phyloP scores from a whole-genome alignment of 2,113 vertebrate species.

The Picathartes gymnocephalus region DNA sequence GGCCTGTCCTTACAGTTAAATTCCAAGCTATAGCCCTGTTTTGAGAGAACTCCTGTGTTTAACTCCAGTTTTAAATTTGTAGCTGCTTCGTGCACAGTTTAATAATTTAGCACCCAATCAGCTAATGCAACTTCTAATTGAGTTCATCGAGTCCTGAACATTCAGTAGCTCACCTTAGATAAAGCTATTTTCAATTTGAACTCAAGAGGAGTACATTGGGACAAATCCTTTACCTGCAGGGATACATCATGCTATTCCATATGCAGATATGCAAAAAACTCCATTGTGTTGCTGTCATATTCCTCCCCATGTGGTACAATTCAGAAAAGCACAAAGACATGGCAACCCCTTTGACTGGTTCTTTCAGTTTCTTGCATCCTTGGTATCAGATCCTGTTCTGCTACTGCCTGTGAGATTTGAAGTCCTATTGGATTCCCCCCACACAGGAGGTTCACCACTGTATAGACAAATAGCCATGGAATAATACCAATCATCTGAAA shows the following conservation, averaged over 20 bases:
- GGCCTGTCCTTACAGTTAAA: not conserved
- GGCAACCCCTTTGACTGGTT: not conserved
- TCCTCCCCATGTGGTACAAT: not conserved
- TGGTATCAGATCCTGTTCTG: not conserved
- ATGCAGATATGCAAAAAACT: not conserved
- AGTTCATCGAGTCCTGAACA: not conserved
- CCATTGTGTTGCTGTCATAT: rapidly evolving
- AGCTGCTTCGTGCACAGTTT: not conserved
- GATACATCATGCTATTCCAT: not conserved
- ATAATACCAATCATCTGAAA: not conserved
- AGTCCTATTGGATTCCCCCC: not conserved
- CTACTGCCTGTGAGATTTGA: not conserved
- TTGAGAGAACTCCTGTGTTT: not conserved
- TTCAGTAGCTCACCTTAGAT: not conserved
- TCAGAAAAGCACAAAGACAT: not conserved
- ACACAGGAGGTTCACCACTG: not conserved
- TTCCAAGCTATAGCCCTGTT: not conserved
- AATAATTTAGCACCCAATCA: not conserved
- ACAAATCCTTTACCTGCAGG: not conserved
- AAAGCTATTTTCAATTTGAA: not conserved
- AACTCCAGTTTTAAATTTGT: not conserved
- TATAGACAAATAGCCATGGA: not conserved
- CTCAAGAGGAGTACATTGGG: not conserved
- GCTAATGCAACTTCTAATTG: not conserved
- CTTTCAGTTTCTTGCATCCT: not conserved